phyloP scores from a whole-genome alignment of 2,797 vertebrate genomes.

The Enteromius radiatus region DNA sequence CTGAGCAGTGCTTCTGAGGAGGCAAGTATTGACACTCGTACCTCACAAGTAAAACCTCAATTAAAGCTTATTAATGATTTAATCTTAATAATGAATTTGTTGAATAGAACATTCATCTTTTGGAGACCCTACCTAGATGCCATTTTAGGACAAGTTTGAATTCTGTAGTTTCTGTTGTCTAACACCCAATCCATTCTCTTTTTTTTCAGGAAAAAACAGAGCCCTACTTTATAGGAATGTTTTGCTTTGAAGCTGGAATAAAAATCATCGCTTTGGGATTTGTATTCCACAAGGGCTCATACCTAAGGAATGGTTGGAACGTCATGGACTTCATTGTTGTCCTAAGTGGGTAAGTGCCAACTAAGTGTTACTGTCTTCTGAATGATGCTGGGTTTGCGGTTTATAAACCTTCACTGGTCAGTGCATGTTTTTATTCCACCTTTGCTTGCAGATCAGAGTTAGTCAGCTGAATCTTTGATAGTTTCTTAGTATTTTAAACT shows the following conservation, averaged over 20 bases:
- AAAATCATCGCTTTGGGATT: conserved; percentile 97
- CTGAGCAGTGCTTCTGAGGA: not conserved
- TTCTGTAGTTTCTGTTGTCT: conserved; percentile 2
- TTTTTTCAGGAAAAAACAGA: conserved; percentile 93
- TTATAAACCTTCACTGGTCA: not conserved
- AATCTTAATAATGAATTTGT: not conserved
- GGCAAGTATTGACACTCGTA: not conserved
- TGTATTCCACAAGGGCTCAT: conserved; percentile 97
- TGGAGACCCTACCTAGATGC: not conserved
- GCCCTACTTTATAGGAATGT: conserved; percentile 98
- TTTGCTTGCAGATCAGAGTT: not conserved
- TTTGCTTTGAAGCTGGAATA: conserved; percentile 98
- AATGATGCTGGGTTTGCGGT: not conserved
- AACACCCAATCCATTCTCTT: not conserved
- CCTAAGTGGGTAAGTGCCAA: conserved; percentile 94
- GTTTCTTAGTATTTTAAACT: not conserved
- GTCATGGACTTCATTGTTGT: conserved; percentile 99
- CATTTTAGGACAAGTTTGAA: not conserved
- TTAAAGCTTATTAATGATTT: not conserved
- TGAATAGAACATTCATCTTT: conserved; percentile 8
- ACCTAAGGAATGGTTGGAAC: conserved; percentile 97
- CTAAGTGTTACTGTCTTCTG: not conserved
- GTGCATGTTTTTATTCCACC: not conserved
- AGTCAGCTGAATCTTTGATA: not conserved
- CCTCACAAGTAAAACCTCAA: not conserved